Evolutionary conservation across 2,888 invertebrate genomes (phyloP).

Genomic region (Cenopis cana): DNA sequence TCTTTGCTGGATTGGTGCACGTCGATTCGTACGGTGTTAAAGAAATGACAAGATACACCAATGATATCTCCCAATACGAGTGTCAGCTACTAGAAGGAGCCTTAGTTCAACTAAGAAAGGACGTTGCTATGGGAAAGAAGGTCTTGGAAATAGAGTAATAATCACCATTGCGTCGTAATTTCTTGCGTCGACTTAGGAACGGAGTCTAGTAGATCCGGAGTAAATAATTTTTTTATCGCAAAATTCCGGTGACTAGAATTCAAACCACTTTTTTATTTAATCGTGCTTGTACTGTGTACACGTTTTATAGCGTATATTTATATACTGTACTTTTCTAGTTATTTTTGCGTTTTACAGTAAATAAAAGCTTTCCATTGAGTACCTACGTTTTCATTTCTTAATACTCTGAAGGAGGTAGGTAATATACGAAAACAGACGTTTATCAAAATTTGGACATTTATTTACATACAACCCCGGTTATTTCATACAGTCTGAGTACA

Average conservation of each 20-base stretch:
- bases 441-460: conserved; percentile 71
- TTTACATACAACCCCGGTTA: conserved; percentile 66
- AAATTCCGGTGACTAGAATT: background rate
- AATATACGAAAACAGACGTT: conserved; percentile 15
- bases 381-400: background rate
- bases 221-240: background rate
- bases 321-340: background rate
- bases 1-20: conserved; percentile 64
- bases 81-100: conserved; percentile 63
- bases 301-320: background rate
- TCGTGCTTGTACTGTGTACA: background rate
- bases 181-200: background rate
- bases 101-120: conserved; percentile 64
- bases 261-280: background rate
- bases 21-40: conserved; percentile 59
- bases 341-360: background rate
- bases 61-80: conserved; percentile 62
- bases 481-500: conserved; percentile 60
- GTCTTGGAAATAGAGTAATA: conserved; percentile 60
- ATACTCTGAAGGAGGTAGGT: background rate
- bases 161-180: background rate
- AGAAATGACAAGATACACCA: conserved; percentile 63
- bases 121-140: conserved; percentile 63
- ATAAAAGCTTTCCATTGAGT: background rate
- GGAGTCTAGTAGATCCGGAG: background rate